A percentile compares a stretch with the other conserved stretches of the same genome.
phyloP scores from a whole-genome alignment of 2,113 vertebrate genomes.

The Callaeas wilsoni region DNA sequence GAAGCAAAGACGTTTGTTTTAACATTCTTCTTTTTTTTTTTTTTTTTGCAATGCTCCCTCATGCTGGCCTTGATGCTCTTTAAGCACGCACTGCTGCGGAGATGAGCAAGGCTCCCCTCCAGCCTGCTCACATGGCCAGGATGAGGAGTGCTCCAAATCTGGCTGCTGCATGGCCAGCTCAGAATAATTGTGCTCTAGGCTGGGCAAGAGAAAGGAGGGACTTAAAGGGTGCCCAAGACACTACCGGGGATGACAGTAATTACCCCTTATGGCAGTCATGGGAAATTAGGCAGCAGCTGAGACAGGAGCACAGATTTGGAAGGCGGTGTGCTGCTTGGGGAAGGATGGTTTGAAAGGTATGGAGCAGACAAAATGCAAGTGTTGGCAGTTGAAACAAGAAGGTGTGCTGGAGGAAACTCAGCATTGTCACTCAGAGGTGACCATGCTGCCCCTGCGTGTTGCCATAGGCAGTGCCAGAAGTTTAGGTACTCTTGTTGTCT shows the following conservation, averaged over 20 bases:
- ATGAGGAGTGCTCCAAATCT: background rate
- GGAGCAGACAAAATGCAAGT: background rate
- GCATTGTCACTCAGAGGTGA: background rate
- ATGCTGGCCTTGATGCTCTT: background rate
- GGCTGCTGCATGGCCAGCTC: background rate
- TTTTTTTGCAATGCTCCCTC: background rate
- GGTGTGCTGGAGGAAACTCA: background rate
- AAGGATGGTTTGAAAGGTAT: background rate
- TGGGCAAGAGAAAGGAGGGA: background rate
- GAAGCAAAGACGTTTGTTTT: background rate
- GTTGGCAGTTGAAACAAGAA: background rate
- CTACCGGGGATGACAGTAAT: background rate
- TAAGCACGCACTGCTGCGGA: background rate
- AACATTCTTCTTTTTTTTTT: background rate
- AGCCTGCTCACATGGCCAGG: accelerated
- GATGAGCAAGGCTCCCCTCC: background rate
- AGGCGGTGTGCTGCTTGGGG: background rate
- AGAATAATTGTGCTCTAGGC: background rate
- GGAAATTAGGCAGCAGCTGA: background rate
- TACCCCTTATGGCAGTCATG: background rate
- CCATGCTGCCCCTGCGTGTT: background rate
- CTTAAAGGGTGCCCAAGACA: background rate
- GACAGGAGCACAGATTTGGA: background rate
- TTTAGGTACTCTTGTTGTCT: background rate
- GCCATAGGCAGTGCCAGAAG: background rate